Evolutionary conservation across 1,140 invertebrate genomes (phyloP).

Genomic region (Rhopalosiphum maidis): DNA sequence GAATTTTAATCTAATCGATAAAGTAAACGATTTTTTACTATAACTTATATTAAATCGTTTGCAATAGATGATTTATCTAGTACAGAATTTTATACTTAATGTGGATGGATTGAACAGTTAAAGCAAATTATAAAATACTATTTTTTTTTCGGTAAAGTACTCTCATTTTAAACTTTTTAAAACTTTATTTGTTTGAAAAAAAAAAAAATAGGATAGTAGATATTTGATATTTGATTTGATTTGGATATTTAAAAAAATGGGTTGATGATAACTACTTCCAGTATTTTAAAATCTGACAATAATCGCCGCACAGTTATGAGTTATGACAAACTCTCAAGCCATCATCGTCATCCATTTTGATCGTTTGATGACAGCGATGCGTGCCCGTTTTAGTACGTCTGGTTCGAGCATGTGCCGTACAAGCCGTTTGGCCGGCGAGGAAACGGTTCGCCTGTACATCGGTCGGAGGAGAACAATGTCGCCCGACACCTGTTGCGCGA

Average conservation of each 20-base stretch:
- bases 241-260: not conserved
- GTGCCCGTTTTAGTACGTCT: constrained; percentile 30
- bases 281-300: not conserved
- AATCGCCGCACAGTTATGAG: no score
- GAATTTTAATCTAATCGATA: not conserved
- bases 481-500: constrained; percentile 29
- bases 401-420: constrained; percentile 40
- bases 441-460: not conserved
- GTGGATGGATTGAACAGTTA: no score
- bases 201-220: not conserved
- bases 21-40: not conserved
- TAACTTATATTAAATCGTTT: not conserved
- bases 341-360: constrained; percentile 14
- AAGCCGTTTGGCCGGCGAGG: not conserved
- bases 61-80: not conserved
- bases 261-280: no score
- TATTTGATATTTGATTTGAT: not conserved
- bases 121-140: not conserved
- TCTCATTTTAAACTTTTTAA: not conserved
- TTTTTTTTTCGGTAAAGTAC: not conserved
- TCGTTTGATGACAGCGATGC: not conserved
- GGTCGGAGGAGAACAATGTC: constrained; percentile 32
- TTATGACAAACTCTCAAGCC: not conserved
- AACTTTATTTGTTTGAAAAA: not conserved
- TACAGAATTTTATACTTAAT: no score